phyloP scores from a whole-genome alignment of 30 jellyfish, hydroid and myxozoan species.

The Cassiopea andromeda region DNA sequence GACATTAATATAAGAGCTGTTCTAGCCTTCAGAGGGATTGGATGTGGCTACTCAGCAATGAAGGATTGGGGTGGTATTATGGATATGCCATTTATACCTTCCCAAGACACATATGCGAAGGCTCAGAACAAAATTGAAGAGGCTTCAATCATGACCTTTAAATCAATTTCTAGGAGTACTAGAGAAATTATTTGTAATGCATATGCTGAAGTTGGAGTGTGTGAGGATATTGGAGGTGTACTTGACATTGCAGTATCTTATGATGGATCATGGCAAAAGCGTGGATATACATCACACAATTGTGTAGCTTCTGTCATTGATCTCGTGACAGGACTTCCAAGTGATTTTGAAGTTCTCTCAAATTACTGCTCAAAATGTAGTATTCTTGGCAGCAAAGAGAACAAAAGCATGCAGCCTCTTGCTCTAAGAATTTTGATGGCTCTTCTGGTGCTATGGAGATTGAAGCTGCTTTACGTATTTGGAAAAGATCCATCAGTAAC shows the following conservation, averaged over 20 bases:
- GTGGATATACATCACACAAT: constrained; percentile 39
- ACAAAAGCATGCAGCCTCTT: not conserved
- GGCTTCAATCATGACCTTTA: not conserved
- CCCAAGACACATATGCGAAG: constrained; percentile 5
- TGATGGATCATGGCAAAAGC: constrained; percentile 67
- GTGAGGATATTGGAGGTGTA: constrained; percentile 31
- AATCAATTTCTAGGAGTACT: not conserved
- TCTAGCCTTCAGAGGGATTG: constrained; percentile 53
- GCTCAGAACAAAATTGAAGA: not conserved
- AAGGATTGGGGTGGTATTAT: constrained; percentile 32
- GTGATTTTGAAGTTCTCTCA: constrained; percentile 41
- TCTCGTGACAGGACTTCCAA: constrained; percentile 47
- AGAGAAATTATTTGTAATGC: constrained; percentile 1
- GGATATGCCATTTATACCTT: constrained; percentile 31
- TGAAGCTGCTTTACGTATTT: constrained; percentile 33
- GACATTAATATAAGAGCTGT: constrained; percentile 25
- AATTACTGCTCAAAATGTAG: constrained; percentile 33
- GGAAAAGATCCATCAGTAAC: not conserved
- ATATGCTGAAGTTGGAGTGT: constrained; percentile 6
- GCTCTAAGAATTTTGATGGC: constrained; percentile 44
- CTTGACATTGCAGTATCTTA: constrained; percentile 46
- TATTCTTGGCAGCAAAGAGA: not conserved
- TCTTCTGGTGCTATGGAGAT: constrained; percentile 53
- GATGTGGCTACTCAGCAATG: not conserved
- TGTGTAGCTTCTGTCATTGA: constrained; percentile 53